A percentile compares a stretch with the other conserved stretches of the same genome.
phyloP scores from a whole-genome alignment of 1,140 invertebrate genomes.

The Drosophila littoralis region DNA sequence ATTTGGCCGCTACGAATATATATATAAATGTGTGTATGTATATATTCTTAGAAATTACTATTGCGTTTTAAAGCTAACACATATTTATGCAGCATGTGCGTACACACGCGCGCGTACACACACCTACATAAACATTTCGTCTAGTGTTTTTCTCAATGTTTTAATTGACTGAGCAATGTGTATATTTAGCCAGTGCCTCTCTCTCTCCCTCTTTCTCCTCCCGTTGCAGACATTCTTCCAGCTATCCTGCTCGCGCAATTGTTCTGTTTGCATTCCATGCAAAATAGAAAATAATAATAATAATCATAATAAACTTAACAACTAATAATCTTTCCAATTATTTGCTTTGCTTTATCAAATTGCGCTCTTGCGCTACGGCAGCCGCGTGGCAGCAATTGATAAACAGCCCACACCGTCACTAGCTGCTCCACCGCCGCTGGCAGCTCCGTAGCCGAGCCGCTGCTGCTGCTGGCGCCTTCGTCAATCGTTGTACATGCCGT shows the following conservation, averaged over 20 bases:
- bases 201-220: slow-evolving; percentile 3
- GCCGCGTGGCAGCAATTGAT: slow-evolving; percentile 6
- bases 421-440: not conserved
- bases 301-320: slow-evolving; percentile 49
- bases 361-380: slow-evolving; percentile 40
- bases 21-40: not conserved
- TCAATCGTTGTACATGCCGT: slow-evolving; percentile 89
- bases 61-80: slow-evolving; percentile 26
- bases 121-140: slow-evolving; percentile 8
- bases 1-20: slow-evolving; percentile 43
- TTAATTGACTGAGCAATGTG: slow-evolving; percentile 75
- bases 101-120: not conserved
- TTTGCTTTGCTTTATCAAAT: slow-evolving; percentile 26
- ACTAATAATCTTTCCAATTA: slow-evolving; percentile 57
- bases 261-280: slow-evolving; percentile 56
- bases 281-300: slow-evolving; percentile 15
- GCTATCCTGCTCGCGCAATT: slow-evolving; percentile 28
- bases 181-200: slow-evolving; percentile 34
- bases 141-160: slow-evolving; percentile 24
- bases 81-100: slow-evolving; percentile 5
- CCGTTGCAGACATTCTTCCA: not conserved
- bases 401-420: not conserved
- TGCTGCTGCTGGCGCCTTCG: slow-evolving; percentile 53
- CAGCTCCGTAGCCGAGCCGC: slow-evolving; percentile 9
- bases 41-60: slow-evolving; percentile 20